phyloP scores from a whole-genome alignment of 2,797 vertebrate genomes.

The Pantherophis vulpinus region DNA sequence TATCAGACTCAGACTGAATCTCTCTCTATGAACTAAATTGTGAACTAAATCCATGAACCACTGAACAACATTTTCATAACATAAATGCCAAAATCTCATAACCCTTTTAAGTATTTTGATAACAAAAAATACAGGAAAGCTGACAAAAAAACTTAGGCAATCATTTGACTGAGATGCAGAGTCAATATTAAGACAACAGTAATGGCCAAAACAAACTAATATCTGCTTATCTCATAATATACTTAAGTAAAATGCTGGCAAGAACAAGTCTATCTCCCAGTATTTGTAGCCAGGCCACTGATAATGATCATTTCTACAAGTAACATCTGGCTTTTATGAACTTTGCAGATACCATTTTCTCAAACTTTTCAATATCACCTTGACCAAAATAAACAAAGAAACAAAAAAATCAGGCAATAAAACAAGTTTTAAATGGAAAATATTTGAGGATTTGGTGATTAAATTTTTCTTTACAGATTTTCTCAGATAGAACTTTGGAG shows the following conservation, averaged over 20 bases:
- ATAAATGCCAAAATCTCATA: too few relatives aligned
- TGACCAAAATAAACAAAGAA: neutral
- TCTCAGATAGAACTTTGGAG: neutral
- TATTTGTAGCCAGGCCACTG: neutral
- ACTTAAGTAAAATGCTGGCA: constrained; percentile 8
- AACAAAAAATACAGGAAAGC: neutral
- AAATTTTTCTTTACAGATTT: neutral
- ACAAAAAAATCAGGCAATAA: neutral
- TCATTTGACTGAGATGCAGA: neutral
- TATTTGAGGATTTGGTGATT: neutral
- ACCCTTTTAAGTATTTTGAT: neutral
- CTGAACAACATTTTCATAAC: neutral
- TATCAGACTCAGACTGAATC: neutral
- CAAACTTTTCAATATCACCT: neutral
- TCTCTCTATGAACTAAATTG: neutral
- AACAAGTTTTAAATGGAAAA: neutral
- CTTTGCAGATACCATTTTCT: neutral
- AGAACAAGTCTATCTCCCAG: neutral
- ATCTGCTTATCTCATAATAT: neutral
- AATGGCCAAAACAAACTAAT: constrained; percentile 2
- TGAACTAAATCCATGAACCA: neutral
- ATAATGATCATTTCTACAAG: neutral
- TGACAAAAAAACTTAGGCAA: neutral
- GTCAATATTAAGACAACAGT: neutral
- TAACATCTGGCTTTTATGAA: constrained; percentile 7